Conservation (phyloP, 2,113 vertebrate species). For the Corythornis cristatus region DNA sequence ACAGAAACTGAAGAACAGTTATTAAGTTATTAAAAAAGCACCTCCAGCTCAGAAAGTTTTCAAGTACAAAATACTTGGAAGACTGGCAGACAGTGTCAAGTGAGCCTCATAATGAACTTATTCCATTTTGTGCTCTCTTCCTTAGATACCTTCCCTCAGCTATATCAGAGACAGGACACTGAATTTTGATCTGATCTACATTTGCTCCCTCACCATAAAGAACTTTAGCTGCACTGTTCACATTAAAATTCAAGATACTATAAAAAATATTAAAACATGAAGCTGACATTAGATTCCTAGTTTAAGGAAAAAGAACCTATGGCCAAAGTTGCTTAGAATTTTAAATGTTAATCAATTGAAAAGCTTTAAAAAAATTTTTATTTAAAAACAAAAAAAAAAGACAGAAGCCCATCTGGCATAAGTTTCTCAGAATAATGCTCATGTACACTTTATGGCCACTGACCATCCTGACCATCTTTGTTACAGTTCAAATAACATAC, state of each 20-base stretch:
- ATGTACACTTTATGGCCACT: not conserved
- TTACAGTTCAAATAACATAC: not conserved
- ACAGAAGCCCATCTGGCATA: not conserved
- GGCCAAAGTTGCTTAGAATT: rapidly evolving
- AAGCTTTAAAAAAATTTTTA: not conserved
- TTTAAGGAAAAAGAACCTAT: not conserved
- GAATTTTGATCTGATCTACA: rapidly evolving
- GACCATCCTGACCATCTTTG: not conserved
- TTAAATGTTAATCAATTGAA: not conserved
- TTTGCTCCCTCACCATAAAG: not conserved
- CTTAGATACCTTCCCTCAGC: not conserved
- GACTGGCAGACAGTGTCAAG: not conserved
- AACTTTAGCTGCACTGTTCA: not conserved
- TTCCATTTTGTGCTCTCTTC: not conserved
- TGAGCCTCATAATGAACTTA: not conserved
- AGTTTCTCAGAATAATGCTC: not conserved
- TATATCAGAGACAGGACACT: not conserved
- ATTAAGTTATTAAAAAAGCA: not conserved
- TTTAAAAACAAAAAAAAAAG: not conserved
- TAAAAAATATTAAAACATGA: not conserved
- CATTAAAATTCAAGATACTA: not conserved
- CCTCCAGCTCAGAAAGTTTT: not conserved
- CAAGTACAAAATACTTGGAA: not conserved
- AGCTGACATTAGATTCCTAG: not conserved
- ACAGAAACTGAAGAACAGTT: not conserved